A percentile compares a stretch with the other conserved stretches of the same genome.
Conservation (phyloP, 2,888 invertebrate genomes). For the Eremobia ochroleuca region DNA sequence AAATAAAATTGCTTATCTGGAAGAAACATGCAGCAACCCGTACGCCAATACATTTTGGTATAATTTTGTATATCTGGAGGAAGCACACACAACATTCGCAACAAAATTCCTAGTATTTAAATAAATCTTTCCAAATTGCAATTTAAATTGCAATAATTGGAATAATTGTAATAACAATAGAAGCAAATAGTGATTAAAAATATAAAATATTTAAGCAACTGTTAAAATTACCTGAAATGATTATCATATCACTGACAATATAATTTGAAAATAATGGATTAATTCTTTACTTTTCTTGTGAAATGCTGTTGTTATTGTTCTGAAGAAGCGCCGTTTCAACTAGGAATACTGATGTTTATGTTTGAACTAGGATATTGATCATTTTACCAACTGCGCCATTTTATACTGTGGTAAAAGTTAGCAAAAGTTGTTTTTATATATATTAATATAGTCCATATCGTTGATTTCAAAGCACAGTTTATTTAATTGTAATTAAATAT, state of each 20-base stretch:
- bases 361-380: not conserved
- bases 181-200: not conserved
- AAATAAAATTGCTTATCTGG: not conserved
- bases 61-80: not conserved
- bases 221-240: not conserved
- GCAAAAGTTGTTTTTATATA: slow-evolving; percentile 3
- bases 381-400: not conserved
- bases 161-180: not conserved
- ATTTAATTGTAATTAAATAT: slow-evolving; percentile 19
- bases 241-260: not conserved
- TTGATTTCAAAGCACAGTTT: slow-evolving; percentile 30
- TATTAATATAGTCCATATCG: not conserved
- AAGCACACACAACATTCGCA: not conserved
- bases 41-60: not conserved
- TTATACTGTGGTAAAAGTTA: slow-evolving; percentile 10
- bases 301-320: not conserved
- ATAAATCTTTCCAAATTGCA: not conserved
- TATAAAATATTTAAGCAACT: not conserved
- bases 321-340: not conserved
- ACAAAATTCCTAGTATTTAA: not conserved
- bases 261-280: not conserved
- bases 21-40: not conserved
- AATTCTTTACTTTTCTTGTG: not conserved
- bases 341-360: too few species aligned
- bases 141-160: not conserved